These are phyloP conservation scores for Saimiri boliviensis DNA, from an alignment of 2,113 vertebrate species.

Conservation along the genomic window DNA sequence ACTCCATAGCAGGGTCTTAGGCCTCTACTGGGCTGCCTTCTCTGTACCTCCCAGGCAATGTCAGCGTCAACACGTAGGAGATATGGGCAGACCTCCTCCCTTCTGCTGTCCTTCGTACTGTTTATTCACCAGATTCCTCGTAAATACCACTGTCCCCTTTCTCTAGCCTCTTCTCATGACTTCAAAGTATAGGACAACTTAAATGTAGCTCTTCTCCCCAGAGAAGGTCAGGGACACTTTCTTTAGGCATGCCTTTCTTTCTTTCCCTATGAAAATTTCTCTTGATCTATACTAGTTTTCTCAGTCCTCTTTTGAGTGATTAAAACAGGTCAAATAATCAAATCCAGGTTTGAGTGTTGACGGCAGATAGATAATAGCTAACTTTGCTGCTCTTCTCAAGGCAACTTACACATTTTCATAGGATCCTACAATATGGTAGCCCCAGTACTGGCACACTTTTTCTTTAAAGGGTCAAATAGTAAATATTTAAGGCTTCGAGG, in stretches of 20 bases:
- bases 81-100: background rate
- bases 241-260: background rate
- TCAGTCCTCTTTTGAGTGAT: background rate
- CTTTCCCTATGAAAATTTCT: background rate
- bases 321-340: conserved; percentile 15
- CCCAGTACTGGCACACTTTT: background rate
- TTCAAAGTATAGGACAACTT: background rate
- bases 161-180: background rate
- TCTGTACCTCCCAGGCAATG: background rate
- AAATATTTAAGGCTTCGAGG: background rate
- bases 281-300: background rate
- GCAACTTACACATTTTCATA: background rate
- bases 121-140: background rate
- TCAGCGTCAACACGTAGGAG: background rate
- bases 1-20: background rate
- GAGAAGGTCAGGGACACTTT: background rate
- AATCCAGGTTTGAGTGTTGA: background rate
- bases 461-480: background rate
- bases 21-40: background rate
- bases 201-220: background rate
- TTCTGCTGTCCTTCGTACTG: accelerated
- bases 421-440: background rate
- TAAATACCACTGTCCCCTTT: background rate
- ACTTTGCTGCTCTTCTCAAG: background rate
- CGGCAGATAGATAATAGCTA: background rate